Percentiles rank a stretch among this genome's conserved stretches.
Evolutionary conservation across 30 jellyfish, hydroid and myxozoan species (phyloP).

Genomic region (Phacellophora camtschatica): DNA sequence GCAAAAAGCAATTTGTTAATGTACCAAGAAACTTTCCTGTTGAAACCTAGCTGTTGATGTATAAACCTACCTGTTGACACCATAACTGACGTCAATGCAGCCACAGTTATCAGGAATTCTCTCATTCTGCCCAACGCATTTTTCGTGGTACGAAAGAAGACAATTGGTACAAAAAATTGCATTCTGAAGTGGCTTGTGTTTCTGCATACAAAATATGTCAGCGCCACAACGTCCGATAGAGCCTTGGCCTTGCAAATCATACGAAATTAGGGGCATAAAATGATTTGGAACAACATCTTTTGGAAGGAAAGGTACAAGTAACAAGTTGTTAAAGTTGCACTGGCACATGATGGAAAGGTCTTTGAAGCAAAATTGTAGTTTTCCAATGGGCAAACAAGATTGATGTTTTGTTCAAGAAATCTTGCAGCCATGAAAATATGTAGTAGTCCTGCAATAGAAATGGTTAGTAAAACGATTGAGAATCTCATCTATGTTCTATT

Average conservation of each 20-base stretch:
- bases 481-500: too few relatives aligned
- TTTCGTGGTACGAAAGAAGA: not conserved
- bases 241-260: not conserved
- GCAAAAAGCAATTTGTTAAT: too few relatives aligned
- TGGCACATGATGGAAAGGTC: not conserved
- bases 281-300: not conserved
- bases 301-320: not conserved
- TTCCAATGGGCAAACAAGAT: not conserved
- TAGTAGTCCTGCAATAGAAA: not conserved
- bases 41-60: too few relatives aligned
- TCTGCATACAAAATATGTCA: not conserved
- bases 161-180: not conserved
- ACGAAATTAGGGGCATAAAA: not conserved
- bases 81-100: not conserved
- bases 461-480: too few relatives aligned
- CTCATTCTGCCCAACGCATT: not conserved
- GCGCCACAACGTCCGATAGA: not conserved
- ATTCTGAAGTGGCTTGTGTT: not conserved
- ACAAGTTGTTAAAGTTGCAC: not conserved
- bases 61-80: not conserved
- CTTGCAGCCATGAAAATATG: not conserved
- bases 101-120: not conserved
- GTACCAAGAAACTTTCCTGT: too few relatives aligned
- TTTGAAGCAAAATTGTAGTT: not conserved
- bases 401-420: not conserved